A percentile compares a stretch with the other conserved stretches of the same genome.
These are phyloP conservation scores for Collichthys lucidus DNA, from an alignment of 2,113 vertebrate species.

Conservation along the genomic window DNA sequence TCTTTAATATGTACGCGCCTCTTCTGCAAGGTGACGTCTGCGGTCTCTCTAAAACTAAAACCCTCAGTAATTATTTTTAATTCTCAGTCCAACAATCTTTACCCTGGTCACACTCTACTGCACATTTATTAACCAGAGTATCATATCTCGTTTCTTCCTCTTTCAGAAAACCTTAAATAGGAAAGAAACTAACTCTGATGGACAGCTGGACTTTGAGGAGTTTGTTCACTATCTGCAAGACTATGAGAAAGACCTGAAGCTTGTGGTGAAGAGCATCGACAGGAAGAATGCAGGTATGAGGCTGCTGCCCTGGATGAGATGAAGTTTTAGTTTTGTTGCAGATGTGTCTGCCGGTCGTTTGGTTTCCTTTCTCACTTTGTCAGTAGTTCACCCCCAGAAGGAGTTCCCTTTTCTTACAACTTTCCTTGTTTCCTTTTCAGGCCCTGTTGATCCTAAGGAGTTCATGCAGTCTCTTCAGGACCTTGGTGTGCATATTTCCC, in stretches of 20 bases:
- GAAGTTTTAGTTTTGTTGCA: not conserved
- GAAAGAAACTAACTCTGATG: conserved; percentile 87
- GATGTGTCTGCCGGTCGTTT: rapidly evolving
- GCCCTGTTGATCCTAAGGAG: conserved; percentile 89
- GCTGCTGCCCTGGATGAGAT: not conserved
- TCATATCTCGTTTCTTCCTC: not conserved
- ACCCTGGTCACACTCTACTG: not conserved
- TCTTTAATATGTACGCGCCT: not conserved
- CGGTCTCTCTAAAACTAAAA: not conserved
- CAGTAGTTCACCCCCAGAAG: not conserved
- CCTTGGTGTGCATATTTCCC: conserved; percentile 94
- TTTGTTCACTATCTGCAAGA: conserved; percentile 98
- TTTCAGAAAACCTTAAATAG: conserved; percentile 91
- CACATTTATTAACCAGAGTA: rapidly evolving
- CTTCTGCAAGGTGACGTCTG: not conserved
- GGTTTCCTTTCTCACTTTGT: not conserved
- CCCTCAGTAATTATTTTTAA: no score
- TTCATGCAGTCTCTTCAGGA: conserved; percentile 93
- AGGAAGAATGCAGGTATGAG: conserved; percentile 91
- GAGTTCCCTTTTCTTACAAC: not conserved
- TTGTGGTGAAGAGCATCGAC: conserved; percentile 93
- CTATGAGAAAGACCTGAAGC: conserved; percentile 94
- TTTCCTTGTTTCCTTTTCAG: conserved; percentile 73
- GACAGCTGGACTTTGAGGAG: conserved; percentile 96
- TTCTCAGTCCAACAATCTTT: not conserved